A percentile compares a stretch with the other conserved stretches of the same genome.
Evolutionary conservation across 2,888 invertebrate species (phyloP).

Genomic region (Ischnus inquisitorius): DNA sequence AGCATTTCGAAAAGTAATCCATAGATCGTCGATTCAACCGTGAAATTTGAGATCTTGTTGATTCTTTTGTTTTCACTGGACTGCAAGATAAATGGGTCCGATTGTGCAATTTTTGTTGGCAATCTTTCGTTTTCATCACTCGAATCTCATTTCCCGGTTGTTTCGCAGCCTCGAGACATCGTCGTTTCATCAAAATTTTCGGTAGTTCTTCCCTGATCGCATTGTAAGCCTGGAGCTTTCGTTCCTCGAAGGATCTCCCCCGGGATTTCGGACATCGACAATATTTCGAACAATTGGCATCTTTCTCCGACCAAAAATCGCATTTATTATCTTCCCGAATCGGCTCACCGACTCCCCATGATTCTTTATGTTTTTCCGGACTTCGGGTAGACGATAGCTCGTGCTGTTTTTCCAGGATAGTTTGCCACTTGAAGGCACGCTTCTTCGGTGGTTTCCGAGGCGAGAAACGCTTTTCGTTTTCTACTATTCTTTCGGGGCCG

Average conservation of each 20-base stretch:
- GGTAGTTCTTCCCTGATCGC: constrained; percentile 56
- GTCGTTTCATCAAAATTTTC: constrained; percentile 55
- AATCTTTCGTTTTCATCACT: background rate
- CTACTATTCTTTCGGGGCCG: background rate
- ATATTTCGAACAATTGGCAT: constrained; percentile 14
- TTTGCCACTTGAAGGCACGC: constrained; percentile 65
- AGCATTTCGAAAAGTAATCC: background rate
- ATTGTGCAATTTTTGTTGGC: constrained; percentile 15
- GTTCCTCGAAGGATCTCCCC: constrained; percentile 41
- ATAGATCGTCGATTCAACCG: background rate
- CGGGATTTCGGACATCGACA: constrained; percentile 35
- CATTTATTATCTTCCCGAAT: constrained; percentile 9
- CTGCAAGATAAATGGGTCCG: background rate
- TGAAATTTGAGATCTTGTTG: background rate
- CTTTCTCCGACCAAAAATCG: constrained; percentile 33
- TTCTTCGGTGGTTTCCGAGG: constrained; percentile 53
- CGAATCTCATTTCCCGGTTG: background rate
- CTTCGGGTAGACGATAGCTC: constrained; percentile 2
- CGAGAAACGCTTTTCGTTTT: constrained; percentile 13
- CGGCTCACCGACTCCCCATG: background rate
- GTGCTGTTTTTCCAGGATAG: constrained; percentile 62
- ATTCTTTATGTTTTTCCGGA: constrained; percentile 28
- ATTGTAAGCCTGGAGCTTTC: constrained; percentile 48
- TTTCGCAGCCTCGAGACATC: constrained; percentile 20
- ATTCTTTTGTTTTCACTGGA: constrained; percentile 16